A percentile compares a stretch with the other conserved stretches of the same genome.
Conservation (phyloP, 2,113 vertebrate species). For the Thermophis baileyi region DNA sequence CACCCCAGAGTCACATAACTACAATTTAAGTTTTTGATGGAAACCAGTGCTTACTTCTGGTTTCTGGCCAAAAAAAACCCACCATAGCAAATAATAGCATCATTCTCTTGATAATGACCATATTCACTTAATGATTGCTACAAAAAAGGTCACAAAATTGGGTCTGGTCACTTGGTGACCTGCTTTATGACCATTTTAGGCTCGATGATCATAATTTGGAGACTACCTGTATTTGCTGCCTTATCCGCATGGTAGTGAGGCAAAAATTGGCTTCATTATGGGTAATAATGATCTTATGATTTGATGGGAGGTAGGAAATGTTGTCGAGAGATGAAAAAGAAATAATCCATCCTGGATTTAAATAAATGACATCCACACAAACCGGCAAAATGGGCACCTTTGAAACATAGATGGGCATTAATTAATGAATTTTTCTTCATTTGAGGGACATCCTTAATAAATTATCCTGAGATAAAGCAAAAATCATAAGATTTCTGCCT, state of each 20-base stretch:
- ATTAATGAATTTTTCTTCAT: constrained; percentile 53
- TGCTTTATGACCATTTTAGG: background rate
- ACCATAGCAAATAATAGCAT: background rate
- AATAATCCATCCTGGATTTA: background rate
- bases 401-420: background rate
- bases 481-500: constrained; percentile 60
- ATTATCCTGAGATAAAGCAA: constrained; percentile 61
- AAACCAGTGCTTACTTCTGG: background rate
- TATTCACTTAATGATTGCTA: background rate
- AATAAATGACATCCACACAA: background rate
- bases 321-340: background rate
- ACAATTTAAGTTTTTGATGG: background rate
- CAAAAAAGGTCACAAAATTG: background rate
- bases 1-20: background rate
- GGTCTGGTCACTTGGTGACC: background rate
- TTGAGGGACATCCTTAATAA: constrained; percentile 69
- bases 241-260: background rate
- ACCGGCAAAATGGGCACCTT: background rate
- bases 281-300: background rate
- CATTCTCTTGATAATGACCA: background rate
- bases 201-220: background rate
- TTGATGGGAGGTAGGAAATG: background rate
- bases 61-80: background rate
- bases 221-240: background rate
- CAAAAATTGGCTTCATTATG: background rate